Base-by-base conservation (phyloP, 2,113 vertebrate species). In the Oncorhynchus masou region DNA sequence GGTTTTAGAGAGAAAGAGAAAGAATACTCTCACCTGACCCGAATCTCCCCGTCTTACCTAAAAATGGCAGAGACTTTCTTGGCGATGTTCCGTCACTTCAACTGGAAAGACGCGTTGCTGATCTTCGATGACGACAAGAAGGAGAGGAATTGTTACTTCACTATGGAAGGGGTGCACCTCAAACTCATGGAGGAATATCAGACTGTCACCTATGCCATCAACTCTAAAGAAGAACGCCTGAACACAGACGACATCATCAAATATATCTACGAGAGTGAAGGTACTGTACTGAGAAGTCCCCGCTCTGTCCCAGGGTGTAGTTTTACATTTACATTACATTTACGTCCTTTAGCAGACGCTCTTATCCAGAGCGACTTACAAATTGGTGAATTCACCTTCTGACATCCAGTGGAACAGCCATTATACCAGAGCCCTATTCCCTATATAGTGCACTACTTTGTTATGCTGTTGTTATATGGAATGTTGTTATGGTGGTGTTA, bases 51-150 rank as follows among this genome's bases (percentile, higher is more conserved):
- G 20, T 94, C 94, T 74, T 98, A 99, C 90, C 90, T 94, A 86
- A 98, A 99, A 82, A 96, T 99, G 97, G 97, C 96, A 34, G 96
- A 96, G 90, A 96, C 95, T 72, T 95, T 99, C 92, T 88, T 89
- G 6, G 94, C 95, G n/a, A 92, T 99, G 78, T 99, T 97, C 85
- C 92, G 92, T 39, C 93, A 93, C 87, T 97, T 96, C 92, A 84
- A 90, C 71, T 99, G 97, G 98, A 95, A 69, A 86, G 92, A 89
- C 71, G 96, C 95, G 1, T 85, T 94, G 29, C 92, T 99, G 66
- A 85, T 98, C 49, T 99, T 93, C 88, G 95, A 95, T 68, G 98
- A 99, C 75, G 96, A 97, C 93, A 94, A 91, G 68, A 88, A 93
- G 83, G 95, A 98, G 90, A 91, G 97, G 60, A 96, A 93, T 93